These are phyloP conservation scores for Dione vanillae DNA, from an alignment of 2,888 invertebrate species.

Conservation along the genomic window DNA sequence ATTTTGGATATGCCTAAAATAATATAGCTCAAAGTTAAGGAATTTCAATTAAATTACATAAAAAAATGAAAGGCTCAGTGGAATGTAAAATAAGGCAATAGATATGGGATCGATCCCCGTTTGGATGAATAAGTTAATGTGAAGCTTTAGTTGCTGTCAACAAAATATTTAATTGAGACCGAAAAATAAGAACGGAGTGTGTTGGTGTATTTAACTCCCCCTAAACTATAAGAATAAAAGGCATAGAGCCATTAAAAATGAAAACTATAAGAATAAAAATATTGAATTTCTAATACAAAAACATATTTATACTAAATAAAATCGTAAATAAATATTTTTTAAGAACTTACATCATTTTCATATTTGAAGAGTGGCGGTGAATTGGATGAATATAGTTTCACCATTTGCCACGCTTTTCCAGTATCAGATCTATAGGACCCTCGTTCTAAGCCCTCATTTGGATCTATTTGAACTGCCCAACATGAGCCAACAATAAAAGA, in stretches of 20 bases:
- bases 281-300: not conserved
- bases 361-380: conserved; percentile 59
- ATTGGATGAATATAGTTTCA: conserved; percentile 68
- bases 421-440: conserved; percentile 45
- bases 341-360: conserved; percentile 71
- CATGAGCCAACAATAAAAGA: conserved; percentile 60
- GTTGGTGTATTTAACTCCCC: too few relatives aligned
- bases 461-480: conserved; percentile 64
- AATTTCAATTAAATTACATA: not conserved
- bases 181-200: too few relatives aligned
- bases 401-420: conserved; percentile 64
- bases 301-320: not conserved
- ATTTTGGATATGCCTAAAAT: conserved; percentile 81
- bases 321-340: too few relatives aligned
- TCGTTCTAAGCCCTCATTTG: conserved; percentile 51
- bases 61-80: too few relatives aligned
- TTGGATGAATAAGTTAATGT: too few relatives aligned
- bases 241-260: too few relatives aligned
- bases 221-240: too few relatives aligned
- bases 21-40: not conserved
- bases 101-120: too few relatives aligned
- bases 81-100: too few relatives aligned
- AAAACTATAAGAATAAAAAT: too few relatives aligned
- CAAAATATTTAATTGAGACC: too few relatives aligned
- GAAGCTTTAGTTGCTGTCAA: too few relatives aligned